A percentile compares a stretch with the other conserved stretches of the same genome.
Evolutionary conservation across 2,797 vertebrate genomes (phyloP).

Genomic region (Rhinella marina): DNA sequence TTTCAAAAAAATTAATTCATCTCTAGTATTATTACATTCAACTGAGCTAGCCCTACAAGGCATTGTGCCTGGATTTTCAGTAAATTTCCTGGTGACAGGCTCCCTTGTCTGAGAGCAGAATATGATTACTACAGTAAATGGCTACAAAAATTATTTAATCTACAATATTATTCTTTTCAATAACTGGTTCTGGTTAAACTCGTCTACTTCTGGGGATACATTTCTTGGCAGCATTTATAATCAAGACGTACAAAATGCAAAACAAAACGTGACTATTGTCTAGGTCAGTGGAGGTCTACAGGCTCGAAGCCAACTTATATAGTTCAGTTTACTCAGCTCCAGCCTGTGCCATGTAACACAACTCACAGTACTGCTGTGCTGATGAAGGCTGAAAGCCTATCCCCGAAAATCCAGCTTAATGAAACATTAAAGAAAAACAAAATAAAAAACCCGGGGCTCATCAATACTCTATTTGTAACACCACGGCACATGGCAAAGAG

Average conservation of each 20-base stretch:
- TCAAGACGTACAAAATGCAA: not conserved
- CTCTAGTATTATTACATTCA: no score
- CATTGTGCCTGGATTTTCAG: no score
- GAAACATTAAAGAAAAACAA: conserved; percentile 37
- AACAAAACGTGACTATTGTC: conserved; percentile 25
- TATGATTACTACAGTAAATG: not conserved
- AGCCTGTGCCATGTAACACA: not conserved
- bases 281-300: conserved; percentile 29
- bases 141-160: not conserved
- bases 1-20: no score
- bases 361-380: not conserved
- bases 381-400: conserved; percentile 14
- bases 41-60: no score
- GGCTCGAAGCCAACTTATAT: conserved; percentile 6
- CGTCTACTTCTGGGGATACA: not conserved
- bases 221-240: conserved; percentile 2
- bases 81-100: not conserved
- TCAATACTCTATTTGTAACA: conserved; percentile 11
- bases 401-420: not conserved
- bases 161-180: not conserved
- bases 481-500: not conserved
- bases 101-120: not conserved
- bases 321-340: conserved; percentile 8
- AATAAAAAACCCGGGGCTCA: not conserved
- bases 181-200: not conserved